phyloP scores from a whole-genome alignment of 2,797 vertebrate species.

The Falco cherrug region DNA sequence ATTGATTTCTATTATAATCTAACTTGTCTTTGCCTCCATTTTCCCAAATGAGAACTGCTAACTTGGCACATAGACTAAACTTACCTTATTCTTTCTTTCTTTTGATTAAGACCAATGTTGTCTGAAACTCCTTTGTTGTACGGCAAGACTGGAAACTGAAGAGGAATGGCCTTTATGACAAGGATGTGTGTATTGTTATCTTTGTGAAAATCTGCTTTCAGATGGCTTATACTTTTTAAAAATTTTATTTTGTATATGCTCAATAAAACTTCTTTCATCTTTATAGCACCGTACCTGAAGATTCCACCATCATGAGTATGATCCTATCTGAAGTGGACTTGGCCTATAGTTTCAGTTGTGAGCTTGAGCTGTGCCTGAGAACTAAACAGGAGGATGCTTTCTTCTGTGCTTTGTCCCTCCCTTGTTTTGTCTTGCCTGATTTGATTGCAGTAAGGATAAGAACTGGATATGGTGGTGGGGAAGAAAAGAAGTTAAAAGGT shows the following conservation, averaged over 20 bases:
- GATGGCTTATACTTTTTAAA: not conserved
- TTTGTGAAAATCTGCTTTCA: not conserved
- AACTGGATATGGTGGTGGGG: not conserved
- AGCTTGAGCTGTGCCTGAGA: not conserved
- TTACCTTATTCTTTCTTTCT: not conserved
- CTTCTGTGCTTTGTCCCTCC: not conserved
- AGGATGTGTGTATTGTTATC: not conserved
- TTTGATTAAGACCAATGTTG: not conserved
- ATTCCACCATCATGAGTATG: not conserved
- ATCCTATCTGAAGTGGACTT: not conserved
- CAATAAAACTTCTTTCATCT: not conserved
- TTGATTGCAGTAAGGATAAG: not conserved
- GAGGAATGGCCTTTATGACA: not conserved
- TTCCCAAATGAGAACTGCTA: not conserved
- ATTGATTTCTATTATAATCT: not conserved
- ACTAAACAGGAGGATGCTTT: not conserved
- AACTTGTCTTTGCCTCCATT: not conserved
- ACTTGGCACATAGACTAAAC: not conserved
- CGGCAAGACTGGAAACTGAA: not conserved
- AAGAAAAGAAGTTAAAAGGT: not conserved
- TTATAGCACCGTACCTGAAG: not conserved
- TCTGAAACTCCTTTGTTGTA: not conserved
- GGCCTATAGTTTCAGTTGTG: not conserved
- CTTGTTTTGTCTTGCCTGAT: constrained; percentile 13
- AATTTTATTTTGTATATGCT: not conserved